A percentile compares a stretch with the other conserved stretches of the same genome.
Evolutionary conservation across 64 coral and sea anemone species (phyloP).

Genomic region (Stichodactyla mertensii): DNA sequence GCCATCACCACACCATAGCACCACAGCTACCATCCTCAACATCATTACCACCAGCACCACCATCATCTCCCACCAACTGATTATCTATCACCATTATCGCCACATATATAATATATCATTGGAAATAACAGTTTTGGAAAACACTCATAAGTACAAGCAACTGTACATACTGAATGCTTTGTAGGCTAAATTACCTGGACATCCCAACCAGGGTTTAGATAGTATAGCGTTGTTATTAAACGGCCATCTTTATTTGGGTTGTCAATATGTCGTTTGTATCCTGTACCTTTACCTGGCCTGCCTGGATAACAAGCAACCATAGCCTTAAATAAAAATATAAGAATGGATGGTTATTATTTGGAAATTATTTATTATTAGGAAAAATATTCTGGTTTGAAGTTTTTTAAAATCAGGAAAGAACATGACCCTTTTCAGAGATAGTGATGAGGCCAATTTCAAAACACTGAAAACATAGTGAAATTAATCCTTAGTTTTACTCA

Average conservation of each 20-base stretch:
- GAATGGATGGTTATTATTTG: not conserved
- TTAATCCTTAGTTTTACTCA: too few relatives aligned
- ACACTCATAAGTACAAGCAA: not conserved
- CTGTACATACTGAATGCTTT: not conserved
- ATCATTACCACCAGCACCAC: not conserved
- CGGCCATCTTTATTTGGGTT: conserved; percentile 62
- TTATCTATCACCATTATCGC: too few relatives aligned
- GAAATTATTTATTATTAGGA: too few relatives aligned
- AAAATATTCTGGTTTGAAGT: too few relatives aligned
- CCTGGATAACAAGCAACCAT: conserved; percentile 68
- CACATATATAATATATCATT: too few relatives aligned
- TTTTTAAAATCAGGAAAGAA: too few relatives aligned
- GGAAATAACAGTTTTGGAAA: too few relatives aligned
- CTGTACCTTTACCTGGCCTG: conserved; percentile 43
- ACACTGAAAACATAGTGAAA: too few relatives aligned
- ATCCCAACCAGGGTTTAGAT: conserved; percentile 51
- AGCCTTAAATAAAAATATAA: conserved; percentile 21
- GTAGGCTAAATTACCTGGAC: conserved; percentile 15
- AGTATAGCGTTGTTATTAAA: conserved; percentile 53
- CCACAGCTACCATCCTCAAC: not conserved
- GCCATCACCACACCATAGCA: too few relatives aligned
- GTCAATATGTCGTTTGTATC: conserved; percentile 56
- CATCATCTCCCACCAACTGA: not conserved
- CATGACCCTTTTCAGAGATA: too few relatives aligned
- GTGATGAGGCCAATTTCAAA: too few relatives aligned